Conservation (phyloP, 2,113 vertebrate species). For the Kryptolebias marmoratus region DNA sequence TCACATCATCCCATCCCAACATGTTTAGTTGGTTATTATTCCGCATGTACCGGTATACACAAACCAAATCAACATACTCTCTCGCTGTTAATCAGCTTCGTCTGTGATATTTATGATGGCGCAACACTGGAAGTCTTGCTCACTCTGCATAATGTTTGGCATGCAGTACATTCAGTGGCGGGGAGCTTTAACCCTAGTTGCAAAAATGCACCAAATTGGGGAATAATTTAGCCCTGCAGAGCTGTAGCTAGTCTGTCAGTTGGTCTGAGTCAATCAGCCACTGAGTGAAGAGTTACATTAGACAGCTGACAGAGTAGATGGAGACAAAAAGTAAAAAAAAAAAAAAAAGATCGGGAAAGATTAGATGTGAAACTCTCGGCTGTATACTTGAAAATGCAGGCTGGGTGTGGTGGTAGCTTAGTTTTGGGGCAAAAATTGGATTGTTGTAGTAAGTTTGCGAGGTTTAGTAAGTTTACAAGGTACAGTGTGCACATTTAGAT, state of each 20-base stretch:
- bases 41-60: slow-evolving; percentile 19
- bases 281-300: slow-evolving; percentile 22
- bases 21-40: slow-evolving; percentile 34
- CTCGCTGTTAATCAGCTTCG: slow-evolving; percentile 47
- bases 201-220: slow-evolving; percentile 39
- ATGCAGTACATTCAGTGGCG: slow-evolving; percentile 47
- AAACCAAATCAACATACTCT: slow-evolving; percentile 8
- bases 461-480: no score
- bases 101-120: slow-evolving; percentile 55
- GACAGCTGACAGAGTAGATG: background rate
- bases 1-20: slow-evolving; percentile 29
- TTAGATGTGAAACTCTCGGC: background rate
- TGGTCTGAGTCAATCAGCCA: slow-evolving; percentile 27
- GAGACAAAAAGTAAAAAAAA: background rate
- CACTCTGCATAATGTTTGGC: slow-evolving; percentile 43
- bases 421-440: background rate
- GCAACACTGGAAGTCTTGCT: slow-evolving; percentile 47
- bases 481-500: background rate
- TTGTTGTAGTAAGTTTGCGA: background rate
- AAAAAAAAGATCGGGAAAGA: background rate
- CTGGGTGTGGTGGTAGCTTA: background rate
- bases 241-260: slow-evolving; percentile 27
- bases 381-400: background rate
- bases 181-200: slow-evolving; percentile 22
- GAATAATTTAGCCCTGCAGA: slow-evolving; percentile 46